A percentile compares a stretch with the other conserved stretches of the same genome.
phyloP scores from a whole-genome alignment of 2,113 vertebrate species.

The Hypanus sabinus region DNA sequence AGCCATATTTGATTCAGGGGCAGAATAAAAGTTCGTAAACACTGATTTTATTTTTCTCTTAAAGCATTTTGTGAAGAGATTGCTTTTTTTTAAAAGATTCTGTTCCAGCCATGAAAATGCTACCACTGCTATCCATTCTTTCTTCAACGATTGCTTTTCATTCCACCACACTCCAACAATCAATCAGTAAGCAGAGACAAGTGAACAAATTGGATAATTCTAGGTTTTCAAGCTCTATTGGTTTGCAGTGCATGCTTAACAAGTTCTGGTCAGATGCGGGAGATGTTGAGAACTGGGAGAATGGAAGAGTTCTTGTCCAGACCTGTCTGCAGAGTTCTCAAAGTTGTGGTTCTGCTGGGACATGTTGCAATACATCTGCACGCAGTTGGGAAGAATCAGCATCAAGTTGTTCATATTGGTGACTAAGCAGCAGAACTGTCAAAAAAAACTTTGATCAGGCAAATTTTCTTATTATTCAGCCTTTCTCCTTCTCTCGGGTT shows the following conservation, averaged over 20 bases:
- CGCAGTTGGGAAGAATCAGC: neutral
- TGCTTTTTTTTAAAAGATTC: neutral
- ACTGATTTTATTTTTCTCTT: too few species aligned
- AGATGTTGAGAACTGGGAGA: neutral
- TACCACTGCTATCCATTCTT: too few species aligned
- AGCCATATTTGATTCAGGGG: too few species aligned
- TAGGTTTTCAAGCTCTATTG: neutral
- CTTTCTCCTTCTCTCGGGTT: too few species aligned
- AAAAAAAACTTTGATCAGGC: neutral
- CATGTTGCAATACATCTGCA: neutral
- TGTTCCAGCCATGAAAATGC: neutral
- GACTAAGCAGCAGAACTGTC: neutral
- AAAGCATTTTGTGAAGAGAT: neutral
- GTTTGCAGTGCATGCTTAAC: conserved; percentile 3
- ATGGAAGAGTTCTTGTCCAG: neutral
- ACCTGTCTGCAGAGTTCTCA: neutral
- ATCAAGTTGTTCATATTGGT: neutral
- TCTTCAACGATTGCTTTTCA: rapidly evolving
- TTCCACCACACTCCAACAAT: neutral
- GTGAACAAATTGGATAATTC: neutral
- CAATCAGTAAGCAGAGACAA: neutral
- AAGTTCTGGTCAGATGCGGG: neutral
- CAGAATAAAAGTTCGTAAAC: neutral
- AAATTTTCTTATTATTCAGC: neutral
- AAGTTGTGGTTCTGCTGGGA: neutral